Evolutionary conservation across 2,797 vertebrate species (phyloP), one percentile per base, ranked within the genome.

Genomic region (Adelosebastes latens): DNA sequence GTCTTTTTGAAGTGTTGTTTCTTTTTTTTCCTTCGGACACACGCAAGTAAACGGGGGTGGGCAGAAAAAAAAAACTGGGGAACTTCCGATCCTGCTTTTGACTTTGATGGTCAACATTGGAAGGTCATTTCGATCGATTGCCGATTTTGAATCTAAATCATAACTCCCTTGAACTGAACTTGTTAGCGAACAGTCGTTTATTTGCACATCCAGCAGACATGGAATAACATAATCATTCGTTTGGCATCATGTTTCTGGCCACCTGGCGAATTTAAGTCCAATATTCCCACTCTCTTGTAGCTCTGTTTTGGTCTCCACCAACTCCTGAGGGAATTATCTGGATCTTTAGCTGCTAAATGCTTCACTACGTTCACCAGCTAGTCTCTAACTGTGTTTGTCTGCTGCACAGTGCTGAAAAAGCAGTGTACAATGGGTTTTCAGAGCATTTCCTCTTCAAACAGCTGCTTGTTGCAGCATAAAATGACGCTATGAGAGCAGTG

Each of bases 401-500:
- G 6, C 12, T 9, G 8, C 29, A 58, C 7, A 0, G 7, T 25
- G 63, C 27, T 49, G 58, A 2, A 1, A n/a, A 12, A 6, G 58
- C 1, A 22, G 34, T 3, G 24, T 1, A 6, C 3, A 22, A 25
- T 22, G 16, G 6, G 8, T 11, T 31, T 65, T 56, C n/a, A 32
- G 20, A 36, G 22, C 16, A 32, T 62, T 53, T 9, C 2, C 12
- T 1, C 12, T 56, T 8, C 29, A 34, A 64, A 39, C 32, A 64
- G 36, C 31, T 4, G 11, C 14, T 9, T 10, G 20, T 10, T 66
- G 27, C 5, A 2, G 16, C 18, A 2, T 2, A 52, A 27, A 72
- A 62, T 4, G 0, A 1, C 2, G 2, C 59, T 20, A 20, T 20
- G 18, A 49, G 18, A 49, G 46, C 7, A 0, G 46, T 11, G 6